Evolutionary conservation across 1,140 invertebrate genomes (phyloP), one percentile per base, ranked within the genome.

Genomic region (Coenobita brevimanus): DNA sequence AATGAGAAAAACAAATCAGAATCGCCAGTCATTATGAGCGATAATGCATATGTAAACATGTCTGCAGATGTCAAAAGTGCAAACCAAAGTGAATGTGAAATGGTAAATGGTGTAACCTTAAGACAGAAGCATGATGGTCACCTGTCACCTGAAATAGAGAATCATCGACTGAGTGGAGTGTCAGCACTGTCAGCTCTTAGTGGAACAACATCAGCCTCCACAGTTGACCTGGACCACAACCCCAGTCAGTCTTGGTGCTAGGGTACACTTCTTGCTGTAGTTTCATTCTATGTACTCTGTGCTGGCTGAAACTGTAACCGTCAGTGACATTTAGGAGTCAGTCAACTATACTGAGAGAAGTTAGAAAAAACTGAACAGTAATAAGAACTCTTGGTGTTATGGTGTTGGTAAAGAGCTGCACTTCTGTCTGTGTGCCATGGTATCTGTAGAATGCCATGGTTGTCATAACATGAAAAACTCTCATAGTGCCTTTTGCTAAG

Each of bases 181-280:
- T 88, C 86, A 24, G 86, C 67, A 17, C 41, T 88, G 17, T 88
- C 86, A 24, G 86, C 79, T 30, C 64, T 88, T n/a, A 88, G 86
- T 64, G 86, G 86, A n/a, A 82, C 82, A 71, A 88, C 85, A 0
- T 87, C 85, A 1, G 85, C 62, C 13, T 87, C 85, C 10, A 87
- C 85, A 0, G 67, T 87, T 54, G 86, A 88, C 27, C 79, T 88
- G 27, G 79, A 88, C 36, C 86, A 82, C n/a, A 67, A 24, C 17
- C 71, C 86, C 50, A 82, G 67, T 76, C 78, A 85, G 75, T 86
- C 81, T 1, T 75, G 88, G 15, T 92, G 92, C 43, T 92, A 92
- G 86, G n/a, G n/a, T n/a, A n/a, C n/a, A n/a, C n/a, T n/a, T n/a
- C n/a, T n/a, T n/a, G n/a, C n/a, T n/a, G n/a, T n/a, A n/a, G n/a